A percentile compares a stretch with the other conserved stretches of the same genome.
phyloP scores from a whole-genome alignment of 2,113 vertebrate genomes.

The Oryzias curvinotus region DNA sequence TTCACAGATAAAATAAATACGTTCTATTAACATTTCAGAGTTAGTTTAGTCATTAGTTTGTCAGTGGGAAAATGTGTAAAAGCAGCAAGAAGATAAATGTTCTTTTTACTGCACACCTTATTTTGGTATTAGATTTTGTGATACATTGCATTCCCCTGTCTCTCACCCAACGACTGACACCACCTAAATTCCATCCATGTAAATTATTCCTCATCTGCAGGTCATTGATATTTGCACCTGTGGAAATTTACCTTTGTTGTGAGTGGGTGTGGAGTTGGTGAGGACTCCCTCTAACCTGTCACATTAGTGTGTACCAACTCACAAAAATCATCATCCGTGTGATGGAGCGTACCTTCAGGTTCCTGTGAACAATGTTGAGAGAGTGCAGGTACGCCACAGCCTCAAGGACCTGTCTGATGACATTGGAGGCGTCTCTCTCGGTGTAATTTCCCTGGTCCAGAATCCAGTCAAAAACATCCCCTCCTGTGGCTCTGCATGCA shows the following conservation, averaged over 20 bases:
- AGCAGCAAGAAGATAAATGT: too few species aligned
- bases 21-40: too few species aligned
- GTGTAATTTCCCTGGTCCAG: slow-evolving; percentile 86
- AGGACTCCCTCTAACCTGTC: neutral
- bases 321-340: neutral
- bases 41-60: too few species aligned
- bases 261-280: neutral
- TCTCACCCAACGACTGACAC: neutral
- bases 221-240: neutral
- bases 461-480: slow-evolving; percentile 87
- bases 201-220: neutral
- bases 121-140: neutral
- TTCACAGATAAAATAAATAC: too few species aligned
- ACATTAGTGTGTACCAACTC: neutral
- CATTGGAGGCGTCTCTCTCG: slow-evolving; percentile 83
- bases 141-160: neutral
- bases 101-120: neutral
- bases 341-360: slow-evolving; percentile 76
- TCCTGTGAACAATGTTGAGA: slow-evolving; percentile 85
- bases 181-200: neutral
- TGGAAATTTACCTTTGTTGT: neutral
- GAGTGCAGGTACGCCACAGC: slow-evolving; percentile 84
- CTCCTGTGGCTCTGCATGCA: slow-evolving; percentile 79
- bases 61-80: too few species aligned
- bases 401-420: slow-evolving; percentile 78